Percentiles rank a stretch among this genome's conserved stretches.
Conservation (phyloP, 2,888 invertebrate species). For the Oscheius sp. region DNA sequence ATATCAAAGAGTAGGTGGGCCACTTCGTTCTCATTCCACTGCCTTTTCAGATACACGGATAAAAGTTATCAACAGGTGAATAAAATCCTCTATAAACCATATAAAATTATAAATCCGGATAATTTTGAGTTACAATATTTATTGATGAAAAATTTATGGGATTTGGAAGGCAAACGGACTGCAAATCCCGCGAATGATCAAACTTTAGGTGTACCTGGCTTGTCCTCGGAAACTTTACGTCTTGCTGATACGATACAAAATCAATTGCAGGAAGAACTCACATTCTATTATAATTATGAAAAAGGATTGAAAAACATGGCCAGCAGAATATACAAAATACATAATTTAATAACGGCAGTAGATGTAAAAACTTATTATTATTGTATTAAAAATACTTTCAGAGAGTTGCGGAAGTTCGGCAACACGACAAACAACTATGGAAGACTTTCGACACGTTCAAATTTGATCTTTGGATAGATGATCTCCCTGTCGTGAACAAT, state of each 20-base stretch:
- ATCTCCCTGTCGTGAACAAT: too few species aligned
- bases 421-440: slow-evolving; percentile 12
- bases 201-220: neutral
- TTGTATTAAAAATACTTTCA: slow-evolving; percentile 11
- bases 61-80: neutral
- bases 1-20: neutral
- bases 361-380: neutral
- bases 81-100: neutral
- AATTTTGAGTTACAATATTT: neutral
- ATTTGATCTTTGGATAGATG: slow-evolving; percentile 1
- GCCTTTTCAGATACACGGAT: neutral
- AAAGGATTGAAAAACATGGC: neutral
- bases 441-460: slow-evolving; percentile 18
- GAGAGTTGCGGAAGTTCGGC: slow-evolving; percentile 5
- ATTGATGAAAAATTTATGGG: neutral
- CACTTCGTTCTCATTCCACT: too few species aligned
- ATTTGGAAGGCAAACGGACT: neutral
- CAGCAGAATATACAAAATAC: slow-evolving; percentile 8
- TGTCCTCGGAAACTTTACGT: neutral
- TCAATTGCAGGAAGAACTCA: slow-evolving; percentile 1
- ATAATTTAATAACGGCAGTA: slow-evolving; percentile 19
- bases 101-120: neutral
- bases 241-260: neutral
- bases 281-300: slow-evolving; percentile 15
- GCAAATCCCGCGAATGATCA: too few species aligned